Evolutionary conservation across 2,113 vertebrate species (phyloP), one percentile per base, ranked within the genome.

Genomic region (Gasterosteus aculeatus): DNA sequence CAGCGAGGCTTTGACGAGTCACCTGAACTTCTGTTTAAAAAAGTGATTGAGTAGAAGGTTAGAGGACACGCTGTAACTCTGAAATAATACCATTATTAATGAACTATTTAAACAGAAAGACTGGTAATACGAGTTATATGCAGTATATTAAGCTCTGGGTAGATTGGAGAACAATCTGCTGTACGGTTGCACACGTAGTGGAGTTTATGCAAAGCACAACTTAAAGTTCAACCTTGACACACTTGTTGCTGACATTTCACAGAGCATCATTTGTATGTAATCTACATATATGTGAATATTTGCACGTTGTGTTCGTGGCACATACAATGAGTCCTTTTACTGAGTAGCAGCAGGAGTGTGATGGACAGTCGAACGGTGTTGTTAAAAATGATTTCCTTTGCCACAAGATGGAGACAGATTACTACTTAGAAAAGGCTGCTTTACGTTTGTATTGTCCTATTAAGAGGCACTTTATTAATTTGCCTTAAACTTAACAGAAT

Each of bases 341-440:
- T 57, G 11, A 29, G 44, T 66, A 62, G 38, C 38, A 10, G 10
- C 35, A 33, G 9, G 16, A 4, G 7, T 31, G 26, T 7, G 51
- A 3, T 63, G 44, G 19, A 31, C 41, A 1, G 14, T 41, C 7
- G 0, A 47, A 8, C 5, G 12, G 0, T 29, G 12, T 6, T 7
- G 53, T 6, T 35, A 12, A 22, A 22, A 12, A 10, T 6, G 1
- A 29, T 69, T 63, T 49, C 4, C 65, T 63, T 83, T n/a, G 57
- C 85, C 92, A 91, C 87, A 81, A 87, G 92, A 84, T 90, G 92
- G 92, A 70, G 78, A 87, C 85, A 91, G 6, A 86, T 71, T 11
- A 77, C 69, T 73, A 5, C 63, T 57, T 49, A 72, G 10, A 66
- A 39, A 31, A 47, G 14, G 10, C 39, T 2, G 1, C 9, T n/a